phyloP scores from a whole-genome alignment of 2,888 invertebrate species.

The Pseudococcus viburni region DNA sequence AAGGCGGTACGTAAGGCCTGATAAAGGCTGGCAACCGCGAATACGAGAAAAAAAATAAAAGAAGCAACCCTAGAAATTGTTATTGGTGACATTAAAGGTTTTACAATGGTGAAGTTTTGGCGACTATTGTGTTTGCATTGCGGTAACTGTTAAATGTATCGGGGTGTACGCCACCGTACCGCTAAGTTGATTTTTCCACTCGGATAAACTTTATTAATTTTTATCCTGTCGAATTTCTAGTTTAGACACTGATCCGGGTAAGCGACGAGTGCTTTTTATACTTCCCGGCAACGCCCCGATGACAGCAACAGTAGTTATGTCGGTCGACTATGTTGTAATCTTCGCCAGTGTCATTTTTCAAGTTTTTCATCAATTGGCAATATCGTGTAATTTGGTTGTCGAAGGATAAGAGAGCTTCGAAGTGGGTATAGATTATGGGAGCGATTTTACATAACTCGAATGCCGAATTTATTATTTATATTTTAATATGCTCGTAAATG shows the following conservation, averaged over 20 bases:
- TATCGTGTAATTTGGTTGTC: not conserved
- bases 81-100: conserved; percentile 66
- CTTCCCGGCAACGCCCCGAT: conserved; percentile 62
- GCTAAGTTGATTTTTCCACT: conserved; percentile 64
- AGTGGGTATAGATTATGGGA: not conserved
- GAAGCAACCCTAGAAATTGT: conserved; percentile 60
- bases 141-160: conserved; percentile 42
- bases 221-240: conserved; percentile 61
- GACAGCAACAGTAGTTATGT: conserved; percentile 63
- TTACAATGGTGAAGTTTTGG: conserved; percentile 60
- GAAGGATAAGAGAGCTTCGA: not conserved
- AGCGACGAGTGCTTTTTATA: conserved; percentile 54
- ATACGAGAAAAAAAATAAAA: conserved; percentile 57
- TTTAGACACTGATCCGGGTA: conserved; percentile 55
- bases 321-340: conserved; percentile 41
- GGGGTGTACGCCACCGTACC: conserved; percentile 13
- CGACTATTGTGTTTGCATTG: conserved; percentile 49
- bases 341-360: conserved; percentile 63
- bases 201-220: conserved; percentile 64
- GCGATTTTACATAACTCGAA: not conserved
- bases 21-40: conserved; percentile 57
- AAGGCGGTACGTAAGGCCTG: conserved; percentile 66
- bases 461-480: not conserved
- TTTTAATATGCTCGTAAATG: conserved; percentile 17
- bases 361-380: not conserved